phyloP scores from a whole-genome alignment of 2,797 vertebrate genomes.

The Streptopelia turtur region DNA sequence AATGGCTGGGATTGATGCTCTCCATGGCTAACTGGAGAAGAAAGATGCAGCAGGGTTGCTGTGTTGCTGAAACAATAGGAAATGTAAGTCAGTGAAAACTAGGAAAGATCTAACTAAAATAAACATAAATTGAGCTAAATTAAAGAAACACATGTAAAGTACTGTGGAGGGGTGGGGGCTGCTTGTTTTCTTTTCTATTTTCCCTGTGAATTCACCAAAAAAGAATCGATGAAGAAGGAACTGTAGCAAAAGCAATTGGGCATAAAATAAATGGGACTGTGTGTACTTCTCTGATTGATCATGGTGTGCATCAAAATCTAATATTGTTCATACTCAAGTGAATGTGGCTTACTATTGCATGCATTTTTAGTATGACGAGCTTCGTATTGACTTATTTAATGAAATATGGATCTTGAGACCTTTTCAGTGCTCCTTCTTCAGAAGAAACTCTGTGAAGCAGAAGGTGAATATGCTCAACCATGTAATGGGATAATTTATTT shows the following conservation, averaged over 20 bases:
- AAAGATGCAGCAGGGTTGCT: background rate
- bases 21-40: background rate
- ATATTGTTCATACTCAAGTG: background rate
- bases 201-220: background rate
- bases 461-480: background rate
- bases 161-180: background rate
- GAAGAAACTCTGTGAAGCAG: background rate
- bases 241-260: background rate
- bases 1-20: background rate
- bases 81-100: background rate
- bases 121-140: background rate
- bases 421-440: background rate
- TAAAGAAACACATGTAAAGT: background rate
- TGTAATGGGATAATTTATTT: background rate
- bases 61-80: background rate
- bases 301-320: background rate
- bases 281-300: background rate
- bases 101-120: conserved; percentile 7
- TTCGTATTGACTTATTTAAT: conserved; percentile 1
- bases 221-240: background rate
- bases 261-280: background rate
- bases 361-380: background rate
- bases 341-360: background rate
- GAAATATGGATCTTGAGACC: background rate
- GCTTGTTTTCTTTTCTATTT: conserved; percentile 12